Evolutionary conservation across 2,888 invertebrate species (phyloP).

Genomic region (Ennomos fuscantarius): DNA sequence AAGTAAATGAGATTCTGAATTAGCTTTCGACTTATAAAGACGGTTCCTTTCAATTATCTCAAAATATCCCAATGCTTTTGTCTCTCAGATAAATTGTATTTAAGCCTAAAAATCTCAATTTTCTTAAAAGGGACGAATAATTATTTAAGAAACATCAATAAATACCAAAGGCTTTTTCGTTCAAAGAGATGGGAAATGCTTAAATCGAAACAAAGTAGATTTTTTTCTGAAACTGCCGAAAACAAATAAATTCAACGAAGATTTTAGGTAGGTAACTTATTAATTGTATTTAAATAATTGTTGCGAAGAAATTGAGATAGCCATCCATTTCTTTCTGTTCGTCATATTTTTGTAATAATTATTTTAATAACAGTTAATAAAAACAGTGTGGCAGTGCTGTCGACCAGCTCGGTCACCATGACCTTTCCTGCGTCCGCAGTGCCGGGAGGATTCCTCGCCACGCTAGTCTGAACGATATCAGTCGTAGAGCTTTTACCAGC

Average conservation of each 20-base stretch:
- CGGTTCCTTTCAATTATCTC: conserved; percentile 3
- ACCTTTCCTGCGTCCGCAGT: too few relatives aligned
- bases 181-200: conserved; percentile 10
- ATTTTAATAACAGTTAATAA: too few relatives aligned
- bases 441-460: too few relatives aligned
- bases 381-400: too few relatives aligned
- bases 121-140: conserved; percentile 18
- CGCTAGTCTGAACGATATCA: too few relatives aligned
- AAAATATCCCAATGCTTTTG: conserved; percentile 5
- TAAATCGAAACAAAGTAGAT: conserved; percentile 3
- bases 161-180: conserved; percentile 14
- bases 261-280: neutral
- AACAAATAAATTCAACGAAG: neutral
- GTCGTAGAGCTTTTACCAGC: too few relatives aligned
- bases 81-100: conserved; percentile 16
- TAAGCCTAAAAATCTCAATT: conserved; percentile 20
- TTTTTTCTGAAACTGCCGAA: neutral
- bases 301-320: too few relatives aligned
- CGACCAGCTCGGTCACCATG: too few relatives aligned
- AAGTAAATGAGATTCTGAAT: neutral
- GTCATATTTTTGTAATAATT: too few relatives aligned
- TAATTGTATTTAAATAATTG: neutral
- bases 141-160: conserved; percentile 19
- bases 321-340: too few relatives aligned
- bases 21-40: conserved; percentile 1